phyloP scores from a whole-genome alignment of 2,888 invertebrate species.

The Barypeithes pellucidus region DNA sequence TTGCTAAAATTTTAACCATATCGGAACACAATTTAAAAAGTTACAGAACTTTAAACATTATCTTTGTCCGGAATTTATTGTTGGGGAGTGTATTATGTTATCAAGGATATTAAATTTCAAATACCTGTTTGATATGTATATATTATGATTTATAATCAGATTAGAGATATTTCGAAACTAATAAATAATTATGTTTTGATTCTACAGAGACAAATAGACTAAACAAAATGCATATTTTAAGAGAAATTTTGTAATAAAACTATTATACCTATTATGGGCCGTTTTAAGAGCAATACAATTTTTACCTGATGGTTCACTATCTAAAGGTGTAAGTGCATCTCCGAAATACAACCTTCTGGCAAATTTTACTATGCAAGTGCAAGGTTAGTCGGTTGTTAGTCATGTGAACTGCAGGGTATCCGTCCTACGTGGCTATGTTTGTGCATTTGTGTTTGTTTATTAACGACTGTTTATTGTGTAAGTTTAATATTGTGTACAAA shows the following conservation, averaged over 20 bases:
- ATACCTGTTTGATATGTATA: no score
- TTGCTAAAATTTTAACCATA: no score
- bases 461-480: not conserved
- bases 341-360: conserved; percentile 5
- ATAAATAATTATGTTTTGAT: not conserved
- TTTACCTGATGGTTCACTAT: conserved; percentile 20
- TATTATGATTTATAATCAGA: no score
- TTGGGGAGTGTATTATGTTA: no score
- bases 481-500: no score
- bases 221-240: not conserved
- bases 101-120: no score
- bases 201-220: not conserved
- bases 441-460: not conserved
- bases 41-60: no score
- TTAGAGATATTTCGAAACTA: no score
- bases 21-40: no score
- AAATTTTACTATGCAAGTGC: conserved; percentile 12
- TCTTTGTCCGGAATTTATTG: no score
- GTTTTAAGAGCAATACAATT: conserved; percentile 13
- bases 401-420: conserved; percentile 22
- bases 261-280: not conserved
- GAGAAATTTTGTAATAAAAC: not conserved
- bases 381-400: conserved; percentile 7
- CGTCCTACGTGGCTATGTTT: not conserved
- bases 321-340: conserved; percentile 14